These are phyloP conservation scores for Dipodomys ordii DNA, from an alignment of 2,113 vertebrate genomes.

Conservation along the genomic window DNA sequence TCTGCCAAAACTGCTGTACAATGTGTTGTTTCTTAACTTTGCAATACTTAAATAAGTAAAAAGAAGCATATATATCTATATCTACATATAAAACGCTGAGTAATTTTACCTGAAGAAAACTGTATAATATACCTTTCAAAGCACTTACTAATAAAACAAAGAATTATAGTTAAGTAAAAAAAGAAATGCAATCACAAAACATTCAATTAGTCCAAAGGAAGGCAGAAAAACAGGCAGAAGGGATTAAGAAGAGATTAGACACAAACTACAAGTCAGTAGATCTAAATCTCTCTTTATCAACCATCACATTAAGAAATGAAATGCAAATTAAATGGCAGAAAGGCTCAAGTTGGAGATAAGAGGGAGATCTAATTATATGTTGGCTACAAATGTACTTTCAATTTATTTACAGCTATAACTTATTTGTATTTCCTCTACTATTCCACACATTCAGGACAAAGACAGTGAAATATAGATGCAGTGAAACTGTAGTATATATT, in stretches of 20 bases:
- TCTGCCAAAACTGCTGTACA: background rate
- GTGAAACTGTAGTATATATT: background rate
- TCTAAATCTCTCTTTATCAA: background rate
- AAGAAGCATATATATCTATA: too few relatives aligned
- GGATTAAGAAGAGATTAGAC: background rate
- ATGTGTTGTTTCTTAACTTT: too few relatives aligned
- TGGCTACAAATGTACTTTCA: background rate
- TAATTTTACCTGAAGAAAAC: background rate
- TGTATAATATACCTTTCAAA: background rate
- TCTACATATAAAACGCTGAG: too few relatives aligned
- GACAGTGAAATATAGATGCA: background rate
- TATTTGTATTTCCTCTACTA: too few relatives aligned
- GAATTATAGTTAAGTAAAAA: background rate
- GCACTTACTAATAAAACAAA: background rate
- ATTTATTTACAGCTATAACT: background rate
- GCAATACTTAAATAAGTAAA: too few relatives aligned
- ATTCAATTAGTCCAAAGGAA: background rate
- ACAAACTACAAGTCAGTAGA: slow-evolving; percentile 12
- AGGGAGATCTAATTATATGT: background rate
- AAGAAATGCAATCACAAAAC: background rate
- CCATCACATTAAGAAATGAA: slow-evolving; percentile 33
- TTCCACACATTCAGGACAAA: background rate
- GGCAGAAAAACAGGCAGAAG: background rate
- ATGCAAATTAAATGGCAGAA: slow-evolving; percentile 4
- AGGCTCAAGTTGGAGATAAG: background rate